Base-by-base conservation (phyloP, 2,797 vertebrate genomes). In the Sebastes trivittatus region DNA sequence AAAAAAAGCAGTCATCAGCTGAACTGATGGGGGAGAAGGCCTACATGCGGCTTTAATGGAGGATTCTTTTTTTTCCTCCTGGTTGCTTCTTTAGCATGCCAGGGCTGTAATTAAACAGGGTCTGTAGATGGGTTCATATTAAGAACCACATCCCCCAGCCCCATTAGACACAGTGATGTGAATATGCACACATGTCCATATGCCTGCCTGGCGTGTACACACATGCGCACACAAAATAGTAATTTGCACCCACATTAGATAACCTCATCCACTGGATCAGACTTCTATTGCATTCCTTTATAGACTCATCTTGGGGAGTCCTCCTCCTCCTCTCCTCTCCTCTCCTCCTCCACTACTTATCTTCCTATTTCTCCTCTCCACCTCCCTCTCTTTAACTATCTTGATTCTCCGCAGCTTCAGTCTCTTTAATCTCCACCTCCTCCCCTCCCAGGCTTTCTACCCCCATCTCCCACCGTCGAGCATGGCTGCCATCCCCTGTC, bases 21-120 rank as follows among this genome's bases (percentile, higher is more conserved):
- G 86, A 93, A 91, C 77, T 82, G 80, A 75, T 85, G 61, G 80
- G 62, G 80, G 77, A 67, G 63, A 58, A 78, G 80, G 85, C 88
- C 84, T 82, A 78, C 83, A 82, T 78, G 80, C 36, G 11, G 67
- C 74, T 82, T 52, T 89, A 86, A 86, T 78, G 66, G 82, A 85
- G 59, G 52, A 61, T 34, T 78, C 25, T 69, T 80, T 63, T 72
- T 65, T 23, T 36, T 30, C 32, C 66, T 87, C 23, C 66, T 72
- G 46, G 58, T 71, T 1, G 54, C 64, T 78, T 76, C 86, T 78
- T 90, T 74, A 85, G 64, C 69, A 72, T 32, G 70, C 79, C 75
- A 73, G 72, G 52, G 63, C 74, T 85, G 78, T 91, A 89, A 92
- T 91, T 90, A 90, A 92, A 92, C 89, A 72, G 66, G 62, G 85